phyloP scores from a whole-genome alignment of 2,888 invertebrate species.

The Cryptus viduatorius region DNA sequence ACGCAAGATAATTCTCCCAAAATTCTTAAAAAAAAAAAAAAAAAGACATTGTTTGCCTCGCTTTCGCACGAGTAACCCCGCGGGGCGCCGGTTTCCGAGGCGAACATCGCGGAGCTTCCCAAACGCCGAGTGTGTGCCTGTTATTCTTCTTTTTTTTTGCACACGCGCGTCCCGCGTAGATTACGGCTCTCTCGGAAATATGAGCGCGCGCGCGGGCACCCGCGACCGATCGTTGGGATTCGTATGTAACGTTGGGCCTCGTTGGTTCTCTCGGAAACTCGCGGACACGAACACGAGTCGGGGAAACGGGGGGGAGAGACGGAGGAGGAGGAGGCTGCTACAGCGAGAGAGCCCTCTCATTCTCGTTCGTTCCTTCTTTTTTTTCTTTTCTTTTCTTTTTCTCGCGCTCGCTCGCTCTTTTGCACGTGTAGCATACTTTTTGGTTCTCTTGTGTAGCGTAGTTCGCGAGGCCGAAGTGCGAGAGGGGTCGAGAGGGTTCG shows the following conservation, averaged over 20 bases:
- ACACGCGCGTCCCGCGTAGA: slow-evolving; percentile 58
- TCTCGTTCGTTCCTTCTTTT: slow-evolving; percentile 16
- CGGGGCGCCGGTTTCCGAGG: slow-evolving; percentile 24
- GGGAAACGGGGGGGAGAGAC: slow-evolving; percentile 19
- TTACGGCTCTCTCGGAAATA: slow-evolving; percentile 71
- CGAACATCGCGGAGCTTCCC: slow-evolving; percentile 27
- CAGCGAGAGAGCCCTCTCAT: slow-evolving; percentile 42
- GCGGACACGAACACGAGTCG: slow-evolving; percentile 56
- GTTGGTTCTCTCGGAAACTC: slow-evolving; percentile 62
- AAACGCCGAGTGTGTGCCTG: slow-evolving; percentile 26
- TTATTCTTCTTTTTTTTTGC: slow-evolving; percentile 45
- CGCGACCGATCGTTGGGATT: slow-evolving; percentile 57
- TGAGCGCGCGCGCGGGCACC: slow-evolving; percentile 49
- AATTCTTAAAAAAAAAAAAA: slow-evolving; percentile 9
- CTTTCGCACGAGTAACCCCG: slow-evolving; percentile 24
- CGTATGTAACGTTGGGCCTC: slow-evolving; percentile 35
- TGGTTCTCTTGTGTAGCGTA: background rate
- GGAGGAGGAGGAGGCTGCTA: slow-evolving; percentile 36
- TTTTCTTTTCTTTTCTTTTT: slow-evolving; percentile 17
- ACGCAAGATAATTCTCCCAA: background rate
- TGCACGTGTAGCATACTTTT: slow-evolving; percentile 41
- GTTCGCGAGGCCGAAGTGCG: slow-evolving; percentile 44
- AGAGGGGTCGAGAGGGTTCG: slow-evolving; percentile 46
- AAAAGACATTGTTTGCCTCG: slow-evolving; percentile 16
- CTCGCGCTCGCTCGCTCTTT: slow-evolving; percentile 48